Evolutionary conservation across 2,888 invertebrate genomes (phyloP), one percentile per base, ranked within the genome.

Genomic region (Osmoderma eremita): DNA sequence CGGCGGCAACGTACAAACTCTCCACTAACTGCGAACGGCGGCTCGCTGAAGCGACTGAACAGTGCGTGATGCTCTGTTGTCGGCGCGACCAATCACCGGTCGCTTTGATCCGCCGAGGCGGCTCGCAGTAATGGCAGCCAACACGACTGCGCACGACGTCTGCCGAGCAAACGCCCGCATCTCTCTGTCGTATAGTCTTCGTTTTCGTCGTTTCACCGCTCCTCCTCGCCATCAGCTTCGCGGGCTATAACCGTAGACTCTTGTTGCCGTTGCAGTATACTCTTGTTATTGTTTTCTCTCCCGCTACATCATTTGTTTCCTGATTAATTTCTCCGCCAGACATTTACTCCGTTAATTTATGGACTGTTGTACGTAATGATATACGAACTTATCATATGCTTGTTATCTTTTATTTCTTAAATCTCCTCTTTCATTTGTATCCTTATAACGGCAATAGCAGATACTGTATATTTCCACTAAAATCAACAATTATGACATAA

Each of bases 111-210:
- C 76, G 77, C 79, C 81, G 80, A 82, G 82, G 82, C 82, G 82
- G 81, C 81, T 79, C 79, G 79, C 80, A 82, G 78, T 81, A 82
- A 82, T 82, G 83, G 82, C 82, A 87, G 88, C 88, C 86, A 86
- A 85, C 78, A 86, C 87, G 87, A 87, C 86, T 87, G 88, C 88
- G 88, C 87, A 86, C 86, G 82, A 81, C 77, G 70, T 71, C 73
- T 71, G 69, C 77, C 80, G 81, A 81, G 71, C 72, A 70, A 65
- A 70, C 70, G 67, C 63, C 63, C 63, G 68, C 62, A 67, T 66
- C 67, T 67, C 65, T 63, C 66, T 64, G 67, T 66, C 66, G 53
- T 39, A 56, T 56, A 61, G 42, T 49, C 48, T 68, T 56, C 39
- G 48, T 45, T 45, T 54, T 38, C 53, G 45, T 45, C 49, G 49